Base-by-base conservation (phyloP, 2,888 invertebrate species). In the Lepidocyrtinus sp. region DNA sequence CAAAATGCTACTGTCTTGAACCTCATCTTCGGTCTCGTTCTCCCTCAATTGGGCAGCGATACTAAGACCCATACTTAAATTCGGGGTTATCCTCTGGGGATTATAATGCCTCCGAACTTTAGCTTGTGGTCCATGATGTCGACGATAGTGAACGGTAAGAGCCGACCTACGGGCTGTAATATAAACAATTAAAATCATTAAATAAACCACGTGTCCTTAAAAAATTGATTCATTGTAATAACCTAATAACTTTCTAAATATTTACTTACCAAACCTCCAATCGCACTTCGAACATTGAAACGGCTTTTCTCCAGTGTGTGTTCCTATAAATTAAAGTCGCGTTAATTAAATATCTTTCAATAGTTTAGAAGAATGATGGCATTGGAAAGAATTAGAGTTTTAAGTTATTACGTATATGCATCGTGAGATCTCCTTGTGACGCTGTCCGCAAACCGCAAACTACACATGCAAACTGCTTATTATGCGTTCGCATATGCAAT, bases 211-310 rank as follows among this genome's bases (percentile, higher is more conserved):
- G n/a, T n/a, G n/a, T n/a, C n/a, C n/a, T n/a, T n/a, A n/a, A n/a
- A n/a, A n/a, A n/a, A n/a, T n/a, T n/a, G n/a, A n/a, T n/a, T n/a
- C n/a, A n/a, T n/a, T n/a, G n/a, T n/a, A n/a, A n/a, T n/a, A n/a
- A n/a, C n/a, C n/a, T n/a, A n/a, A n/a, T n/a, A n/a, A n/a, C n/a
- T n/a, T n/a, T n/a, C n/a, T n/a, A n/a, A n/a, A n/a, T n/a, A n/a
- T n/a, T n/a, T n/a, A n/a, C n/a, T n/a, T n/a, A n/a, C n/a, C 59
- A 36, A 82, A 82, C 45, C 63, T 61, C 82, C 82, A 82, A n/a
- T 82, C 78, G 25, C 82, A 82, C 0, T 55, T 15, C 1, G 24
- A 2, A 24, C 82, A 82, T 26, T 65, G 17, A 63, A 78, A 82
- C 19, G 82, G 82, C 59, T 75, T 68, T 50, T 81, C 79, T 17